Base-by-base conservation (phyloP, 92 coral and sea anemone species). In the Isaurus tuberculatus region DNA sequence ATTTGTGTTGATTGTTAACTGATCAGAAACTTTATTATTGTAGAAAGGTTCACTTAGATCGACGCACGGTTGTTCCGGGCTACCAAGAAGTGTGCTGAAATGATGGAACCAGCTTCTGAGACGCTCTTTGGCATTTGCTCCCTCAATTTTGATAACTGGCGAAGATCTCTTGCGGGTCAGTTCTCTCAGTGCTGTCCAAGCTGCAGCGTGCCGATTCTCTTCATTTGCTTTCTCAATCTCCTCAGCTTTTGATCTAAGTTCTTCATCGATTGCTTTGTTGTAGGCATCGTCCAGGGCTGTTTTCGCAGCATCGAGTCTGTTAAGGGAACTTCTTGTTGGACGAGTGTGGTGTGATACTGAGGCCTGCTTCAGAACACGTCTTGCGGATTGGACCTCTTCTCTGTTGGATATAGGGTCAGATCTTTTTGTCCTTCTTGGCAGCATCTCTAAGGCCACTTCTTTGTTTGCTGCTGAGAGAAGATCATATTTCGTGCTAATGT, bases 361-460 rank as follows among this genome's bases (percentile, higher is more conserved):
- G 10, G 65, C 2, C 17, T 29, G n/a, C 44, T 31, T 49, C 19
- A 51, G 65, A 19, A 43, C 25, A 46, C 37, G 4, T 73, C 79
- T 48, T 73, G 79, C 64, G 1, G 33, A 1, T 20, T 14, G n/a
- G 23, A 48, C 17, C 23, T 73, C 64, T 48, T 28, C 63, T 28
- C 17, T 73, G 40, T 73, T 26, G 6, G 79, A 73, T 3, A 46
- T 73, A 23, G 79, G 64, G n/a, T 48, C 23, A 27, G 29, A 69
- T 69, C 16, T 69, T 33, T 69, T 80, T 64, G 9, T 36, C 58
- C 72, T 80, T 37, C 46, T 81, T 6, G 78, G 68, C 5, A 81
- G 48, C 28, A 2, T 81, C 40, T 81, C 65, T 6, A 65, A 48
- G 16, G 85, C 77, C 4, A 43, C 67, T 32, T 83, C 86, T 83